phyloP scores from a whole-genome alignment of 92 coral and sea anemone genomes.

The Paragorgia papillata region DNA sequence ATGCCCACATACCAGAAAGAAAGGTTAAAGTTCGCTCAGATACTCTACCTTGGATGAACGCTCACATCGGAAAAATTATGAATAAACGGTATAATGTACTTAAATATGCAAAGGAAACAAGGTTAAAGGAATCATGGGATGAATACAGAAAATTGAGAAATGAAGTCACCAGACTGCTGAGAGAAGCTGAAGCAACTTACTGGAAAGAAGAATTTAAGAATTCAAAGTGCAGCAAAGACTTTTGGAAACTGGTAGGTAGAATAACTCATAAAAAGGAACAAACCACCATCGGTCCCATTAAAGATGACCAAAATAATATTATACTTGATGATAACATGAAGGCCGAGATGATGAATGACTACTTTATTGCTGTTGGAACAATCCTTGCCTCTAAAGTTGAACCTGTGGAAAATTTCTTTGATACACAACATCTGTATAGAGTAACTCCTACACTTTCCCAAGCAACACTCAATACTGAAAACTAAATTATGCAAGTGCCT shows the following conservation, averaged over 20 bases:
- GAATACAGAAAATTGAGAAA: conserved; percentile 60
- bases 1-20: no score
- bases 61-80: no score
- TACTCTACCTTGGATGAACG: no score
- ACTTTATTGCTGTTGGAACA: conserved; percentile 31
- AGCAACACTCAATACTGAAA: conserved; percentile 18
- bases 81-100: no score
- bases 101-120: no score
- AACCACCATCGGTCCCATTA: conserved; percentile 48
- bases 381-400: not conserved
- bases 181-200: conserved; percentile 54
- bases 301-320: conserved; percentile 42
- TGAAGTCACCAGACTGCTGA: conserved; percentile 41
- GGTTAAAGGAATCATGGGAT: no score
- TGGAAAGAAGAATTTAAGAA: conserved; percentile 54
- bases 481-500: conserved; percentile 14
- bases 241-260: conserved; percentile 53
- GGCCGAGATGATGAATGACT: conserved; percentile 45
- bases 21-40: no score
- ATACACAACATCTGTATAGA: conserved; percentile 18
- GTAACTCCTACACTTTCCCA: conserved; percentile 57
- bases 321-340: conserved; percentile 36
- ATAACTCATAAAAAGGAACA: conserved; percentile 43
- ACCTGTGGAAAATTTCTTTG: not conserved
- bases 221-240: conserved; percentile 50